Percentiles rank a stretch among this genome's conserved stretches.
Conservation (phyloP, 2,797 vertebrate genomes). For the Cheirogaleus major region DNA sequence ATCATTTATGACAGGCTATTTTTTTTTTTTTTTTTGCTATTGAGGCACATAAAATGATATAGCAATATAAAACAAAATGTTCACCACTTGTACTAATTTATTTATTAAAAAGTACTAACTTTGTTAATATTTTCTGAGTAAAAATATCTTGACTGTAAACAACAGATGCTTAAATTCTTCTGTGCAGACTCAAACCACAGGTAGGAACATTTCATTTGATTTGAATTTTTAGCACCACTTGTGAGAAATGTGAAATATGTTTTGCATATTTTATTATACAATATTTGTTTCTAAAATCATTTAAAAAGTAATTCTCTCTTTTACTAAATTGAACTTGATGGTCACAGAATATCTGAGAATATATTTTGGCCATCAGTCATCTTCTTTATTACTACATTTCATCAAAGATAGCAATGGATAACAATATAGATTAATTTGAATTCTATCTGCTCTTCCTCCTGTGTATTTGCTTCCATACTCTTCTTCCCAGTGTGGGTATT, state of each 20-base stretch:
- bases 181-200: not conserved
- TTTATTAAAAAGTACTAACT: slow-evolving; percentile 31
- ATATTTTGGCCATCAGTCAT: not conserved
- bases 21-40: not conserved
- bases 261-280: not conserved
- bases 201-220: not conserved
- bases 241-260: not conserved
- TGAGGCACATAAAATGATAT: not conserved
- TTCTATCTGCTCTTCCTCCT: not conserved
- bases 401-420: not conserved
- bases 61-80: slow-evolving; percentile 50
- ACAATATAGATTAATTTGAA: not conserved
- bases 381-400: not conserved
- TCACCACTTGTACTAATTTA: slow-evolving; percentile 5
- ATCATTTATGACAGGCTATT: not conserved
- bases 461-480: not conserved
- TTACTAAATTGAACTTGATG: not conserved
- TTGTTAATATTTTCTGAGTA: slow-evolving; percentile 28
- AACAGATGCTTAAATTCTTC: slow-evolving; percentile 54
- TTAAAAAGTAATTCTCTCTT: not conserved
- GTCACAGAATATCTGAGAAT: slow-evolving; percentile 29
- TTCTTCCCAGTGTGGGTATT: rapidly evolving
- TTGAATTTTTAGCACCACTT: not conserved
- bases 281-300: not conserved
- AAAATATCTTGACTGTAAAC: slow-evolving; percentile 48